A percentile compares a stretch with the other conserved stretches of the same genome.
phyloP scores from a whole-genome alignment of 2,113 vertebrate species.

The Planiliza haematocheilus region DNA sequence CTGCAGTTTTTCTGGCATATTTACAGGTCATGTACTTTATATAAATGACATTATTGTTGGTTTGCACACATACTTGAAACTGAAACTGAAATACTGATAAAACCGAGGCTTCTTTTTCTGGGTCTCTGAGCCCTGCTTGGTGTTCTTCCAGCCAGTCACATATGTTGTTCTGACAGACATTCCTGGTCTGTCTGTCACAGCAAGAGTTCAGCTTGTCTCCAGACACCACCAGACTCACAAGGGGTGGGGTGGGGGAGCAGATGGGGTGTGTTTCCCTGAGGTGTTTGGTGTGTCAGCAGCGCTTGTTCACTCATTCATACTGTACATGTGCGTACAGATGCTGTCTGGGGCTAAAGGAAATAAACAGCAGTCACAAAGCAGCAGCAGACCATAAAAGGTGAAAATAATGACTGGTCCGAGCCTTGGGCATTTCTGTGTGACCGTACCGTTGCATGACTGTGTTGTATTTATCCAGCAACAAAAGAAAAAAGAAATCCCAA shows the following conservation, averaged over 20 bases:
- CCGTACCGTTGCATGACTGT: slow-evolving; percentile 5
- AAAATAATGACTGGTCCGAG: slow-evolving; percentile 25
- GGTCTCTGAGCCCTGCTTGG: slow-evolving; percentile 8
- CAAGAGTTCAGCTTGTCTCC: slow-evolving; percentile 35
- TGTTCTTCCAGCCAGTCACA: slow-evolving; percentile 41
- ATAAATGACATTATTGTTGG: neutral
- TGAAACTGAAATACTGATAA: neutral
- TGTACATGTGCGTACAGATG: slow-evolving; percentile 47
- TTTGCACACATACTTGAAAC: slow-evolving; percentile 10
- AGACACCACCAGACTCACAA: slow-evolving; percentile 35
- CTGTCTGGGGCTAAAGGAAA: slow-evolving; percentile 37
- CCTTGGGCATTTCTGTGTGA: slow-evolving; percentile 17
- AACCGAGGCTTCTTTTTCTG: slow-evolving; percentile 26
- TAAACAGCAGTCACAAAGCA: neutral
- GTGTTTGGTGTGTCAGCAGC: slow-evolving; percentile 63
- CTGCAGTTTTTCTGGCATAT: neutral
- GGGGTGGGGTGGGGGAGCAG: slow-evolving; percentile 46
- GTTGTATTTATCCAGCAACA: too few relatives aligned
- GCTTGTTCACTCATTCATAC: slow-evolving; percentile 31
- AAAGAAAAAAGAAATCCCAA: neutral
- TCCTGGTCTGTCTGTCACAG: slow-evolving; percentile 52
- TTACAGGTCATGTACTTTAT: neutral
- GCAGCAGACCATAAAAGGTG: slow-evolving; percentile 17
- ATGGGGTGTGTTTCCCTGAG: slow-evolving; percentile 53
- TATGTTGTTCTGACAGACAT: slow-evolving; percentile 47